Base-by-base conservation (phyloP, 2,797 vertebrate species). In the Stomatorhinus walkeri region DNA sequence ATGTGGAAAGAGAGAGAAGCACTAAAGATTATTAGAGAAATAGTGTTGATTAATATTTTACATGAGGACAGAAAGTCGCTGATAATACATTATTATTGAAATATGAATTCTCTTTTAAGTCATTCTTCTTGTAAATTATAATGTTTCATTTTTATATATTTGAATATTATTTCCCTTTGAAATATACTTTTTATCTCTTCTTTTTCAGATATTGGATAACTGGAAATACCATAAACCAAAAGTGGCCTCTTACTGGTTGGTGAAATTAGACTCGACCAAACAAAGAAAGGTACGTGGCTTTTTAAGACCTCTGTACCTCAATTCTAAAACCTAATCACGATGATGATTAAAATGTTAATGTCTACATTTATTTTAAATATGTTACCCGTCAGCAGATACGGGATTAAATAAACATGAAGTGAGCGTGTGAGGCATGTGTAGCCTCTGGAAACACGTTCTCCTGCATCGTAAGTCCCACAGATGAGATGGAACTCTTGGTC, bases 221-320 rank as follows among this genome's bases (percentile, higher is more conserved):
- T 99, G 98, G 98, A 98, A 98, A 90, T 96, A 97, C 91, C 97
- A 99, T 93, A 99, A 99, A 95, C 95, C 98, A 94, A 99, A 98
- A 94, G 97, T 99, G 88, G 98, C 98, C 88, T 98, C 98, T 24
- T 99, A 97, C 89, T 99, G 98, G 98, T 94, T 99, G 79, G 96
- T 98, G 93, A 99, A 99, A 94, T 93, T 99, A 94, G 98, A 99
- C 91, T 97, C 98, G 76, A 95, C 94, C 91, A 99, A 99, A 94
- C 98, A 99, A 92, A 95, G 97, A 89, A 99, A 99, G 96, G 98
- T 98, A 91, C 96, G 95, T 93, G 16, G 32, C 22, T 24, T 48
- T 24, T 24, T 24, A 48, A 48, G 43, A 46, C 79, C 22, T 43
- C 46, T 16, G 16, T 14, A 52, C 51, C 19, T 56, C 9, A 12